phyloP scores from a whole-genome alignment of 2,888 invertebrate genomes.

The Merodon equestris region DNA sequence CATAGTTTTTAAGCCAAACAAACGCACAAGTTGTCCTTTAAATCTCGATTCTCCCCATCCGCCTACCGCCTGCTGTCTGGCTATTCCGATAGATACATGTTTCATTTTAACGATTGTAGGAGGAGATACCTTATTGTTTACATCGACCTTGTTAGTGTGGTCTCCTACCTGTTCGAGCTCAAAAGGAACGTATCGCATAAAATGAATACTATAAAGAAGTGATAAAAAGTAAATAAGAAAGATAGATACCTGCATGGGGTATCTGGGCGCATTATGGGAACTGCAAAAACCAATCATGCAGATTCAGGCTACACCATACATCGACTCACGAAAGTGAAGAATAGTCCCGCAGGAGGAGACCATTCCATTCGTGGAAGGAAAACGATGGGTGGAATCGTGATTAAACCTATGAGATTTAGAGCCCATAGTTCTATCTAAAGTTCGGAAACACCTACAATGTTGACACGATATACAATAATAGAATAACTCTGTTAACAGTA shows the following conservation, averaged over 20 bases:
- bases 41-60: neutral
- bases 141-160: constrained; percentile 66
- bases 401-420: constrained; percentile 46
- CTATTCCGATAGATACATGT: constrained; percentile 14
- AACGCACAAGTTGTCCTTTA: constrained; percentile 62
- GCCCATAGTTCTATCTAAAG: no score
- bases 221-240: constrained; percentile 7
- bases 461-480: no score
- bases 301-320: constrained; percentile 3
- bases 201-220: constrained; percentile 32
- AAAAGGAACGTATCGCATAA: constrained; percentile 17
- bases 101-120: constrained; percentile 6
- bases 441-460: neutral
- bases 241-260: neutral
- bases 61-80: neutral
- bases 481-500: constrained; percentile 34
- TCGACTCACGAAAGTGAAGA: constrained; percentile 59
- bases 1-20: constrained; percentile 47
- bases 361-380: no score
- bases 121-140: constrained; percentile 54
- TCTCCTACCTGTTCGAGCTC: constrained; percentile 15
- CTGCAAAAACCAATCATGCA: constrained; percentile 42
- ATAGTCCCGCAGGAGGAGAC: constrained; percentile 40
- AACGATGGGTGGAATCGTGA: constrained; percentile 45
- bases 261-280: constrained; percentile 64